Base-by-base conservation (phyloP, 53 echinoderm and acorn worm species). In the Paelopatides confundens region DNA sequence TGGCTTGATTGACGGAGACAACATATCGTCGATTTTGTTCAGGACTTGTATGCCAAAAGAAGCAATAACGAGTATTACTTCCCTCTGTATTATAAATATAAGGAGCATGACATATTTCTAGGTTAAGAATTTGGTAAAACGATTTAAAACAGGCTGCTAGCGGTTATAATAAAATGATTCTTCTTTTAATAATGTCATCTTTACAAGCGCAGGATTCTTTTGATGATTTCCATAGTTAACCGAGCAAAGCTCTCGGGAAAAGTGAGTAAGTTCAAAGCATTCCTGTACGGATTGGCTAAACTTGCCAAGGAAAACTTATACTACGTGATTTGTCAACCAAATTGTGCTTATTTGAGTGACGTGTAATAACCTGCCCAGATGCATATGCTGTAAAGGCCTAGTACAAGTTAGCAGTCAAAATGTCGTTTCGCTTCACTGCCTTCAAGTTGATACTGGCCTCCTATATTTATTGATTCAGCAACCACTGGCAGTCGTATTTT, bases 311-410 rank as follows among this genome's bases (percentile, higher is more conserved):
- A 43, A 39, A 29, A 58, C 58, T 58, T 58, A 67, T 31, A 12
- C 74, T 12, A 26, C 27, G 36, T 29, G 74, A 74, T 74, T 74
- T 46, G 74, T 74, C 74, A 74, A 46, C 74, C 74, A 43, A 74
- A 28, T 24, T 27, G 58, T 58, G 58, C 58, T 21, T 58, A 8
- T 35, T 39, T 74, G 74, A 74, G 74, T 74, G 74, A 74, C 74
- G 74, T 74, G 40, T 27, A 74, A 12, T 35, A 24, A 2, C 39
- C 27, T 26, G 38, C 74, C 28, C 58, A 58, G 58, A 58, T 58
- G n/a, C 58, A 18, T 58, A 58, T 53, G 54, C 18, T 15, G 14
- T n/a, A 54, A 15, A 58, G 24, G n/a, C 21, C 58, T 23, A 53
- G 53, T 39, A 12, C n/a, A 58, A 58, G 58, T 58, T 58, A 58